Evolutionary conservation across 2,797 vertebrate genomes (phyloP), one percentile per base, ranked within the genome.

Genomic region (Syngnathus rostellatus): DNA sequence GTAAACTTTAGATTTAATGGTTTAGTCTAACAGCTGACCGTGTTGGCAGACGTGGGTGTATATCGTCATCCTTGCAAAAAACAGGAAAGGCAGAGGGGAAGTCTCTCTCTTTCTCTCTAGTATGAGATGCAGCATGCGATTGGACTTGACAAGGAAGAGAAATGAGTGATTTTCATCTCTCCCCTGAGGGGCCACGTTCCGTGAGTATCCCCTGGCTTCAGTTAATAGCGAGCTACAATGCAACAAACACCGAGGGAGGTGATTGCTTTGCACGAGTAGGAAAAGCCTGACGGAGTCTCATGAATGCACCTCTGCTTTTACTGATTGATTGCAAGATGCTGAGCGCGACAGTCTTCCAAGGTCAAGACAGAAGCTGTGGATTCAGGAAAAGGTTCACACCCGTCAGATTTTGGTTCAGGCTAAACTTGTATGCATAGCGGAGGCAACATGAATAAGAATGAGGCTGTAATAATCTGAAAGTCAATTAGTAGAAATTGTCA

Each of bases 31-130:
- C 17, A 48, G 53, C 69, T 77, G 55, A 67, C 73, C 61, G 66
- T 50, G 69, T 71, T 72, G 71, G 62, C 75, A 75, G 73, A 75
- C 67, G 68, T 66, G 70, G 63, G 77, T 77, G 69, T 60, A 41
- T 31, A 65, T 85, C 82, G 77, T 76, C 72, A 76, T 59, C 73
- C 74, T 79, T 80, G 78, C 71, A 82, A 77, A 61, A 68, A 31
- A 19, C 3, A 19, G 3, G 51, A 6, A 23, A 25, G 21, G 12
- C 2, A 5, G 1, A 61, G 23, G 70, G 70, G 72, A 78, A 72
- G 25, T 0, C 72, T 82, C 70, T 68, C 31, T 31, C 31, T 31
- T 81, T 81, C 75, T 69, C 17, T 48, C 6, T 17, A 12, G 8
- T 10, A 41, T 10, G 7, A 66, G 71, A 72, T 71, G 48, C 19